Conservation (phyloP, 2,888 invertebrate genomes). For the Diadromus collaris region DNA sequence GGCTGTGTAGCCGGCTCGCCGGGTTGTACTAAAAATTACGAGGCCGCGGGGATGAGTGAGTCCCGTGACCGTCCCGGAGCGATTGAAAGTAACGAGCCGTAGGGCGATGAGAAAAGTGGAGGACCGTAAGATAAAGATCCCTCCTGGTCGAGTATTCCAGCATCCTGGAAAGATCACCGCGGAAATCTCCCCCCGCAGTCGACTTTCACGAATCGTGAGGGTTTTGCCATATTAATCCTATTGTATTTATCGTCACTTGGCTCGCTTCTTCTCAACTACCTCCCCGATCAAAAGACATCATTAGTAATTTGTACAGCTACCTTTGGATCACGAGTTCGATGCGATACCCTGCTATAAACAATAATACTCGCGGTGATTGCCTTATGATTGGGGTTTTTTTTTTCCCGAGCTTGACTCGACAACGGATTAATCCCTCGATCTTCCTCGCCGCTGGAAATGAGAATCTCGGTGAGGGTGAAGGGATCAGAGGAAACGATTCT, state of each 20-base stretch:
- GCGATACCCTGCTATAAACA: conserved; percentile 41
- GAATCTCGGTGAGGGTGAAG: conserved; percentile 38
- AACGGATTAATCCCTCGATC: conserved; percentile 50
- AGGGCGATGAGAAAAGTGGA: conserved; percentile 63
- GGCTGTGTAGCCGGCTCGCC: conserved; percentile 64
- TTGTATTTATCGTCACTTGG: conserved; percentile 50
- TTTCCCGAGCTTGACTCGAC: conserved; percentile 42
- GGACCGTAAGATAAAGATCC: conserved; percentile 61
- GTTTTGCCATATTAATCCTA: conserved; percentile 40
- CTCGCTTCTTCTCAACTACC: conserved; percentile 33
- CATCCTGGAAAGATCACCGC: conserved; percentile 39
- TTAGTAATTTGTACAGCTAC: conserved; percentile 50
- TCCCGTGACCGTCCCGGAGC: conserved; percentile 61
- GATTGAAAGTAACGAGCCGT: conserved; percentile 79
- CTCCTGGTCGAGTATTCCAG: conserved; percentile 11
- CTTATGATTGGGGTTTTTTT: conserved; percentile 52
- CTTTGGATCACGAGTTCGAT: conserved; percentile 8
- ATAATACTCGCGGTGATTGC: conserved; percentile 59
- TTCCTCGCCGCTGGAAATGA: conserved; percentile 31
- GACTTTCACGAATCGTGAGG: conserved; percentile 38
- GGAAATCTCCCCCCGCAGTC: conserved; percentile 13
- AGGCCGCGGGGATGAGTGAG: conserved; percentile 56
- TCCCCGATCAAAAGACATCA: conserved; percentile 18
- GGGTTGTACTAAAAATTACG: conserved; percentile 74
- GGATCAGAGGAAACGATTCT: conserved; percentile 54